Conservation (phyloP, 1,140 invertebrate species). For the Brevipalpus yothersi region DNA sequence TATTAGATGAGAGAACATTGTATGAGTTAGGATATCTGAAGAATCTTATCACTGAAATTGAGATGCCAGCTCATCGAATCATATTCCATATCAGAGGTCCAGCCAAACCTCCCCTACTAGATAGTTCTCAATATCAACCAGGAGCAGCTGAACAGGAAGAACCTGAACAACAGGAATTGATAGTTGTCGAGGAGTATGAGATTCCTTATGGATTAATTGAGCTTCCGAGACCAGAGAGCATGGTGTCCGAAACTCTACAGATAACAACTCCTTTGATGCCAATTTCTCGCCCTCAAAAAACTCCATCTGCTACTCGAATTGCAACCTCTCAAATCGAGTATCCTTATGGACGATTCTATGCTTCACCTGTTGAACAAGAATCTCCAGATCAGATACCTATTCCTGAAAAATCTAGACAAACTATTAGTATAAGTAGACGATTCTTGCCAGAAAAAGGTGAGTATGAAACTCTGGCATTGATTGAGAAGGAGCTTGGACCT, state of each 20-base stretch:
- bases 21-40: not conserved
- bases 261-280: not conserved
- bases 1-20: not conserved
- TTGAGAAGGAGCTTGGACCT: not conserved
- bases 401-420: too few species aligned
- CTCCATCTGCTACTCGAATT: too few species aligned
- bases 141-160: not conserved
- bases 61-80: not conserved
- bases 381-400: too few species aligned
- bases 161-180: not conserved
- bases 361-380: too few species aligned
- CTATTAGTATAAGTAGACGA: not conserved
- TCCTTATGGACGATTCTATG: too few species aligned
- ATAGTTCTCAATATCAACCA: not conserved
- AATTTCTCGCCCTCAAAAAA: too few species aligned
- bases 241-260: not conserved
- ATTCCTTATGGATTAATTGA: not conserved
- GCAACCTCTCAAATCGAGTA: too few species aligned
- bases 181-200: not conserved
- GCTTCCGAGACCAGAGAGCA: not conserved
- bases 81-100: not conserved
- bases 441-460: not conserved
- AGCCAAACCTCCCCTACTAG: not conserved
- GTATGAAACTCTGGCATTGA: not conserved
- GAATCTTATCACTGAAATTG: not conserved